Percentiles rank a stretch among this genome's conserved stretches.
Evolutionary conservation across 1,140 invertebrate species (phyloP).

Genomic region (Goniozus legneri): DNA sequence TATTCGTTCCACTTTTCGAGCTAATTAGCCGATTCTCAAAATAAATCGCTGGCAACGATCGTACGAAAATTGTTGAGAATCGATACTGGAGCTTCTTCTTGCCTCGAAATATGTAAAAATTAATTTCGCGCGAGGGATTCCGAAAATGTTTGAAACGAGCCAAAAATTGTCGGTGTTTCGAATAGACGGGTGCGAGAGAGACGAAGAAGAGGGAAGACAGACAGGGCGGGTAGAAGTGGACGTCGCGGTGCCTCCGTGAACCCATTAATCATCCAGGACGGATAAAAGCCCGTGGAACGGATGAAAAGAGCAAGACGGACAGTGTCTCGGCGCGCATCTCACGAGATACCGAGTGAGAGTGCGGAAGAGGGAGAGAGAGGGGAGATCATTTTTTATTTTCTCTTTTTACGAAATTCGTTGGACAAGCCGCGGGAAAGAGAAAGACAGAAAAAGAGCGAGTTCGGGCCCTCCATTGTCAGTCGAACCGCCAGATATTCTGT

Average conservation of each 20-base stretch:
- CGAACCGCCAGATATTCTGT: no score
- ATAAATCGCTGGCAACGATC: no score
- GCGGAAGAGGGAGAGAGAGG: constrained; percentile 4
- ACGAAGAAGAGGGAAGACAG: not conserved
- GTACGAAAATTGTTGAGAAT: no score
- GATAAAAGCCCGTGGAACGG: constrained; percentile 38
- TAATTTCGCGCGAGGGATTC: no score
- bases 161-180: not conserved
- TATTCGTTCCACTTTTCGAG: not conserved
- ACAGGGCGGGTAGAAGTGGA: constrained; percentile 7
- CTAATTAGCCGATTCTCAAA: not conserved
- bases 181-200: not conserved
- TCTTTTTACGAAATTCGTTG: constrained; percentile 34
- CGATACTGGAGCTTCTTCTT: no score
- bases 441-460: no score
- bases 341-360: no score
- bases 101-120: no score
- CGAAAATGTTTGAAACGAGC: constrained; percentile 1
- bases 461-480: no score
- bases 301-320: constrained; percentile 38
- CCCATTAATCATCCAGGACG: constrained; percentile 40
- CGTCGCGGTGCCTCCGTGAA: constrained; percentile 32
- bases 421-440: no score
- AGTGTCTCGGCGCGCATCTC: constrained; percentile 23
- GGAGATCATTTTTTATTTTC: constrained; percentile 39